These are phyloP conservation scores for Sinelater perroti DNA, from an alignment of 2,888 invertebrate species.

Conservation along the genomic window DNA sequence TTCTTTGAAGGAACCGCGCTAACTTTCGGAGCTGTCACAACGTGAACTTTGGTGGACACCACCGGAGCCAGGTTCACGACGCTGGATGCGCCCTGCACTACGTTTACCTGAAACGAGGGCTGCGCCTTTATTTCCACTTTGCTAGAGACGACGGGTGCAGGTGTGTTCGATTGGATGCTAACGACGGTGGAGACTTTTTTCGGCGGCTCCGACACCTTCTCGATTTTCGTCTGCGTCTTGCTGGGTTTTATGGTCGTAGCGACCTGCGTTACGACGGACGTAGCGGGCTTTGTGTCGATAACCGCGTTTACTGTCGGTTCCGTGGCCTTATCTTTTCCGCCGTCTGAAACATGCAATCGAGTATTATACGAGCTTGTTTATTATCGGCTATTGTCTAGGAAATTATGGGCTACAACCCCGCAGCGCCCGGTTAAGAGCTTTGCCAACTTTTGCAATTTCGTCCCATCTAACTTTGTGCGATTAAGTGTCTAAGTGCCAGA, in stretches of 20 bases:
- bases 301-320: constrained; percentile 51
- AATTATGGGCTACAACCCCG: constrained; percentile 16
- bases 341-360: constrained; percentile 38
- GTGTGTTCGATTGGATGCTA: constrained; percentile 48
- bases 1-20: constrained; percentile 39
- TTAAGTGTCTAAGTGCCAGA: too few species aligned
- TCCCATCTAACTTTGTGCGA: constrained; percentile 1
- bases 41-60: constrained; percentile 55
- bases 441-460: constrained; percentile 6
- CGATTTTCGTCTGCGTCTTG: constrained; percentile 56
- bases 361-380: constrained; percentile 33
- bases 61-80: constrained; percentile 55
- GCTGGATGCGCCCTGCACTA: constrained; percentile 50
- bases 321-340: constrained; percentile 41
- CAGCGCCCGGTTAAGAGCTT: constrained; percentile 9
- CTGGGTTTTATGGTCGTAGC: constrained; percentile 60
- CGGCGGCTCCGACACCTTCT: constrained; percentile 61
- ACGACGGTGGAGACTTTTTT: constrained; percentile 55
- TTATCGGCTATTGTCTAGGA: constrained; percentile 29
- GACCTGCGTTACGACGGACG: constrained; percentile 39
- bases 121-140: constrained; percentile 67
- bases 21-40: constrained; percentile 58
- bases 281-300: constrained; percentile 55
- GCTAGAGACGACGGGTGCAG: constrained; percentile 55
- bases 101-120: constrained; percentile 59